A percentile compares a stretch with the other conserved stretches of the same genome.
Conservation (phyloP, 1,140 invertebrate genomes). For the Bombyx mandarina region DNA sequence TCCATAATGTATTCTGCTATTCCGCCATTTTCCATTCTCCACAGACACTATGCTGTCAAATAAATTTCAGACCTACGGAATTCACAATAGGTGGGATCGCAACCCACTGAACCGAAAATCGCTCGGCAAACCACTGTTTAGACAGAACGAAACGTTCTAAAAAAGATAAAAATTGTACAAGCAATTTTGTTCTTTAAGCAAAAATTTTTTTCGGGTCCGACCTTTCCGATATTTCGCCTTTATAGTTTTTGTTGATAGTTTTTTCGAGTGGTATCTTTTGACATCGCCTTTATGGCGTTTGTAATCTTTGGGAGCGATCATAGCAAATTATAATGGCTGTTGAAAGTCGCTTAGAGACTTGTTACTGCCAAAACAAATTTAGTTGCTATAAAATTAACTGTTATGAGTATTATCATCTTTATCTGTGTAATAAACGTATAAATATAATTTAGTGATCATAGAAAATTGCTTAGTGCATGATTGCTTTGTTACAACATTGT, state of each 20-base stretch:
- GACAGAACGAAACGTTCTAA: conserved; percentile 28
- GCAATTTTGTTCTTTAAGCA: conserved; percentile 40
- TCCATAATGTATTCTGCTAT: conserved; percentile 61
- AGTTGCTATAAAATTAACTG: conserved; percentile 13
- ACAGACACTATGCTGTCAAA: conserved; percentile 66
- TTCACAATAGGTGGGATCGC: conserved; percentile 64
- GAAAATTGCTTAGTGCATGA: too few species aligned
- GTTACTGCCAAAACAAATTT: conserved; percentile 51
- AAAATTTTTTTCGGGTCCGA: conserved; percentile 50
- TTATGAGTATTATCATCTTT: background rate
- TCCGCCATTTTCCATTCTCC: conserved; percentile 69
- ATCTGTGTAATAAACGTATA: too few species aligned
- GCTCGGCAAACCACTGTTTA: conserved; percentile 30
- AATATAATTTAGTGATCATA: too few species aligned
- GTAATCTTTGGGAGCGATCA: conserved; percentile 46
- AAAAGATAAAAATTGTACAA: conserved; percentile 23
- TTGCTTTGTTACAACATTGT: background rate
- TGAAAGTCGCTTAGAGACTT: conserved; percentile 33
- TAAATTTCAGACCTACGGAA: conserved; percentile 65
- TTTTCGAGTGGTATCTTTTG: conserved; percentile 55
- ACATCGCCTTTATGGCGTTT: conserved; percentile 61
- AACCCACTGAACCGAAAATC: conserved; percentile 44
- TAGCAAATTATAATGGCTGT: conserved; percentile 58
- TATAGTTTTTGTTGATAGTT: conserved; percentile 61
- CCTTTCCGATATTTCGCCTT: conserved; percentile 46